Percentiles rank a stretch among this genome's conserved stretches.
Conservation (phyloP, 2,113 vertebrate species). For the Mugil cephalus region DNA sequence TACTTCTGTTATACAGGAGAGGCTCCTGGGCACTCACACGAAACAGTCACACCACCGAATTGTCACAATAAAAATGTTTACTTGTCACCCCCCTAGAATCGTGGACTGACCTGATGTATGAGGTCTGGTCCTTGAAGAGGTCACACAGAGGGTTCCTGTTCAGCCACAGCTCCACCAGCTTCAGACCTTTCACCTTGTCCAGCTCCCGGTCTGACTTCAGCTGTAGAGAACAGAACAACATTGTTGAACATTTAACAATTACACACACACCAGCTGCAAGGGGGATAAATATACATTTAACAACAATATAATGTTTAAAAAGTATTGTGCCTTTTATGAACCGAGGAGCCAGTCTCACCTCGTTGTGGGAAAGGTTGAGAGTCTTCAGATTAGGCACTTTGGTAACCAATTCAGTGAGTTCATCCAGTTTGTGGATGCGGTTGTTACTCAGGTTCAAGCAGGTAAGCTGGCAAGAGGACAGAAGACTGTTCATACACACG, state of each 20-base stretch:
- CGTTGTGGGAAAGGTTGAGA: conserved; percentile 90
- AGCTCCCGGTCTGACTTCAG: conserved; percentile 89
- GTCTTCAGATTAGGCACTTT: conserved; percentile 88
- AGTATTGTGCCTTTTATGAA: not conserved
- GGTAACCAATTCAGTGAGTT: conserved; percentile 83
- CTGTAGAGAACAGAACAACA: conserved; percentile 66
- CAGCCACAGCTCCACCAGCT: conserved; percentile 91
- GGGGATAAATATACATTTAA: too few relatives aligned
- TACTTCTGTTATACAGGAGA: not conserved
- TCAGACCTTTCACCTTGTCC: conserved; percentile 90
- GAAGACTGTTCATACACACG: not conserved
- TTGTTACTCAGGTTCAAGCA: conserved; percentile 91
- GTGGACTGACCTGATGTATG: conserved; percentile 91
- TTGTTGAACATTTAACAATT: not conserved
- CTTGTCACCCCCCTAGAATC: conserved; percentile 25
- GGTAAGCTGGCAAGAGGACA: conserved; percentile 78
- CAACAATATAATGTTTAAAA: too few relatives aligned
- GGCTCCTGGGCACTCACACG: not conserved
- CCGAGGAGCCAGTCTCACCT: conserved; percentile 76
- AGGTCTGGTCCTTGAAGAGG: conserved; percentile 87
- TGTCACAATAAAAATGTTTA: not conserved
- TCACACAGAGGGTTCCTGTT: conserved; percentile 88
- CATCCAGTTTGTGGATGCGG: conserved; percentile 87
- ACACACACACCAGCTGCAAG: not conserved
- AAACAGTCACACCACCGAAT: conserved; percentile 3